These are phyloP conservation scores for Bradypus variegatus DNA, from an alignment of 2,797 vertebrate genomes.

Conservation along the genomic window DNA sequence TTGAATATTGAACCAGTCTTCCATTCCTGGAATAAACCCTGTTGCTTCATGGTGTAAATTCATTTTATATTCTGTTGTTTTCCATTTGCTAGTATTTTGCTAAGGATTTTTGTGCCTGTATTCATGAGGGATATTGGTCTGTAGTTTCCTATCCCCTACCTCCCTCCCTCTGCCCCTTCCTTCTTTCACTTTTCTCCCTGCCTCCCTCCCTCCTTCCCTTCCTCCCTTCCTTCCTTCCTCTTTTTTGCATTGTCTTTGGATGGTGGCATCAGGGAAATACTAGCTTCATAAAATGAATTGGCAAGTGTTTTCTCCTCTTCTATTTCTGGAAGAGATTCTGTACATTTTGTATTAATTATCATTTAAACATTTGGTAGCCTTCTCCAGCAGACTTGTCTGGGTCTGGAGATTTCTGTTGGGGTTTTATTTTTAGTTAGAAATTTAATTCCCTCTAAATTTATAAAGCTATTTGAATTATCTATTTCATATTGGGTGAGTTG, in stretches of 20 bases:
- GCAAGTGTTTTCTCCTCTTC: background rate
- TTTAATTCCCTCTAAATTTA: background rate
- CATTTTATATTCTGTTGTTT: background rate
- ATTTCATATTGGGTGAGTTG: background rate
- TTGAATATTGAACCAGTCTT: background rate
- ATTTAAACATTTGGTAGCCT: background rate
- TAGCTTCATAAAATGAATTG: background rate
- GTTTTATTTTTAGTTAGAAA: background rate
- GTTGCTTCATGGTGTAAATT: background rate
- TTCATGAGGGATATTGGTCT: background rate
- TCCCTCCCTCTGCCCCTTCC: no score
- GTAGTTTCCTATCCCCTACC: background rate
- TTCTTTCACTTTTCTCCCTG: no score
- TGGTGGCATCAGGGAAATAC: background rate
- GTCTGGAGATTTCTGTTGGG: background rate
- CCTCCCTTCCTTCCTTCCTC: no score
- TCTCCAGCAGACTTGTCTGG: background rate
- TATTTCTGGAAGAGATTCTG: background rate
- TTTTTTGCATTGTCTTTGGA: background rate
- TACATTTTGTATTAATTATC: background rate
- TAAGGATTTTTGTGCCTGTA: background rate
- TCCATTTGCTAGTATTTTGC: background rate
- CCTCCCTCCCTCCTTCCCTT: no score
- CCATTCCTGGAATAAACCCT: background rate
- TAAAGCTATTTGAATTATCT: background rate